phyloP scores from a whole-genome alignment of 2,888 invertebrate species.

The Hirtodrosophila duncani region DNA sequence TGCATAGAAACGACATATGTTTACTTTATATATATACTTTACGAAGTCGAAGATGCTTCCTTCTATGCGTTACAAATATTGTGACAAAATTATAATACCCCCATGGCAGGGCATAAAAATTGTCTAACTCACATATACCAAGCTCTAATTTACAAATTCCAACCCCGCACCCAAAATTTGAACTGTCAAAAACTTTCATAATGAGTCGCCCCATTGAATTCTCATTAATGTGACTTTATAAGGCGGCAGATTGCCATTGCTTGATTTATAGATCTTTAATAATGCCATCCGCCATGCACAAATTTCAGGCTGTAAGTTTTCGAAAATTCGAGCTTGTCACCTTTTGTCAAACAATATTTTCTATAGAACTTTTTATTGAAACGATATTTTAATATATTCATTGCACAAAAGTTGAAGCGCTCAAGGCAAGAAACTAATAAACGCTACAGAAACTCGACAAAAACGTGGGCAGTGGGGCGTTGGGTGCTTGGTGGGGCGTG shows the following conservation, averaged over 20 bases:
- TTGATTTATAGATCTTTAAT: conserved; percentile 58
- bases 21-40: no score
- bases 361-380: conserved; percentile 39
- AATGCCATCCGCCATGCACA: no score
- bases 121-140: no score
- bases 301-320: not conserved
- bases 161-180: no score
- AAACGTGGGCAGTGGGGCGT: not conserved
- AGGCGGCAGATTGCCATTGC: conserved; percentile 2
- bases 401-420: conserved; percentile 38
- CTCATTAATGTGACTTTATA: conserved; percentile 31
- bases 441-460: conserved; percentile 2
- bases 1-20: no score
- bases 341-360: conserved; percentile 24
- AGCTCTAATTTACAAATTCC: not conserved
- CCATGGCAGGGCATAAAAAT: no score
- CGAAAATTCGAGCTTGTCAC: not conserved
- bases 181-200: conserved; percentile 50
- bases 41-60: no score
- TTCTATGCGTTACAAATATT: no score
- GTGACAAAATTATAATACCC: no score
- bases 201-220: conserved; percentile 43
- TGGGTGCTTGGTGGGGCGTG: not conserved
- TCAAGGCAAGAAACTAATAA: conserved; percentile 24
- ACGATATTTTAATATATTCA: conserved; percentile 65